Conservation (phyloP, 2,113 vertebrate genomes). For the Ploceus nigricollis region DNA sequence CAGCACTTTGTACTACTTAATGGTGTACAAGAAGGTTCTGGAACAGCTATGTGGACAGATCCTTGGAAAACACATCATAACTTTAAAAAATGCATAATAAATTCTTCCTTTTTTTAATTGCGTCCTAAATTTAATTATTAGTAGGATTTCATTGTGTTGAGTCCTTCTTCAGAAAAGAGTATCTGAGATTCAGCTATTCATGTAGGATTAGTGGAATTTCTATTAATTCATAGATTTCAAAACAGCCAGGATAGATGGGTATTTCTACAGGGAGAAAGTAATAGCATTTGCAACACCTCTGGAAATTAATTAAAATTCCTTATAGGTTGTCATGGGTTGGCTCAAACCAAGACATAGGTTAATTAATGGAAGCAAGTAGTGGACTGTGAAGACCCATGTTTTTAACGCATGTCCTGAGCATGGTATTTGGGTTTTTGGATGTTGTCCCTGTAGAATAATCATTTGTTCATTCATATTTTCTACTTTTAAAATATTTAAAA, state of each 20-base stretch:
- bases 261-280: conserved; percentile 38
- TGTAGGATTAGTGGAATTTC: conserved; percentile 36
- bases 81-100: conserved; percentile 17
- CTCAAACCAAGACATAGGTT: too few species aligned
- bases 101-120: conserved; percentile 51
- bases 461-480: not conserved
- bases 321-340: too few species aligned
- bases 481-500: not conserved
- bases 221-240: conserved; percentile 50
- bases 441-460: not conserved
- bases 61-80: not conserved
- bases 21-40: not conserved
- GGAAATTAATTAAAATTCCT: conserved; percentile 68
- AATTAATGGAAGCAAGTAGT: conserved; percentile 62
- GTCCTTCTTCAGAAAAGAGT: conserved; percentile 18
- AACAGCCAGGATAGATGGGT: conserved; percentile 31
- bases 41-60: not conserved
- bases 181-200: conserved; percentile 32
- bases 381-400: not conserved
- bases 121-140: conserved; percentile 52
- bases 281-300: conserved; percentile 11
- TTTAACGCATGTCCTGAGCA: not conserved
- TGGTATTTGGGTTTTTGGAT: not conserved
- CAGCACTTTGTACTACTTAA: not conserved
- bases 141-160: conserved; percentile 30